Conservation (phyloP, 2,113 vertebrate genomes). For the cattle (Bos taurus) region ARS-UCD2.0 NC_037336.1:38677501-38678000, state of each 20-base stretch:
- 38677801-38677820: not conserved
- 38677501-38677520: not conserved
- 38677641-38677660: not conserved
- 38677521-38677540: not conserved
- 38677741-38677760: not conserved
- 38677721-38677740: not conserved
- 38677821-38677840: not conserved
- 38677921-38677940: conserved; percentile 39
- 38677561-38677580: not conserved
- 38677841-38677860: not conserved
- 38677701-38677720: not conserved
- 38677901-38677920: conserved; percentile 68
- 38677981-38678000: conserved; percentile 50
- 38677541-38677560: not conserved
- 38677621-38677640: not conserved
- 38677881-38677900: conserved; percentile 45
- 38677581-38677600: not conserved
- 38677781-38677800: not conserved
- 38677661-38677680: not conserved
- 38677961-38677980: conserved; percentile 45
- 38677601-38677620: not conserved
- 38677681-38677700: not conserved
- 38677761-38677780: not conserved
- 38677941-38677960: conserved; percentile 60
- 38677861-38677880: conserved; percentile 17